phyloP scores from a whole-genome alignment of 2,797 vertebrate species.

The Coreius guichenoti region DNA sequence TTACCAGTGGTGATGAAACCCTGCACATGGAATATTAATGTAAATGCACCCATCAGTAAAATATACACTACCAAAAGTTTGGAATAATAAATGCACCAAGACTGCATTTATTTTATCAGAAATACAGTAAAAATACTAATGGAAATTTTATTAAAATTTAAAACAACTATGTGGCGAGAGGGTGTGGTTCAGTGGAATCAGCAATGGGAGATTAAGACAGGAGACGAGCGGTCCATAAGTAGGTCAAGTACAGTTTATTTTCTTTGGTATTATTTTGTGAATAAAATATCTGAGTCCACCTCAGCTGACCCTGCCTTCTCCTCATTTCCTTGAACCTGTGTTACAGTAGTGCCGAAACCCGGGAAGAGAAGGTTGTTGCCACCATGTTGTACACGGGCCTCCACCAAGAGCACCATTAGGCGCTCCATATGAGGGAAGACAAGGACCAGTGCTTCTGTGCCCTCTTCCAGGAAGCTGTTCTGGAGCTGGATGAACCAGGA shows the following conservation, averaged over 20 bases:
- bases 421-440: neutral
- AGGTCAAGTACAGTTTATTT: no score
- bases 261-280: no score
- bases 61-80: neutral
- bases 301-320: no score
- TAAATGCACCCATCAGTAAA: neutral
- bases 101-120: neutral
- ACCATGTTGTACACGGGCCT: neutral
- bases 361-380: no score
- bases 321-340: no score
- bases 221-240: no score
- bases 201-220: no score
- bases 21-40: slow-evolving; percentile 1
- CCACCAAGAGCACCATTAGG: neutral
- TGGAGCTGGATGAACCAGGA: neutral
- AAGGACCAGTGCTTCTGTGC: neutral
- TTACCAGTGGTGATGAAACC: slow-evolving; percentile 24
- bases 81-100: neutral
- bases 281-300: no score
- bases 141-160: neutral
- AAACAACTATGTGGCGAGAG: neutral
- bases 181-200: no score
- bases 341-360: no score
- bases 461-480: neutral
- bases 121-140: neutral